Percentiles rank a stretch among this genome's conserved stretches.
phyloP scores from a whole-genome alignment of 2,113 vertebrate species.

The Ceyx cyanopectus region DNA sequence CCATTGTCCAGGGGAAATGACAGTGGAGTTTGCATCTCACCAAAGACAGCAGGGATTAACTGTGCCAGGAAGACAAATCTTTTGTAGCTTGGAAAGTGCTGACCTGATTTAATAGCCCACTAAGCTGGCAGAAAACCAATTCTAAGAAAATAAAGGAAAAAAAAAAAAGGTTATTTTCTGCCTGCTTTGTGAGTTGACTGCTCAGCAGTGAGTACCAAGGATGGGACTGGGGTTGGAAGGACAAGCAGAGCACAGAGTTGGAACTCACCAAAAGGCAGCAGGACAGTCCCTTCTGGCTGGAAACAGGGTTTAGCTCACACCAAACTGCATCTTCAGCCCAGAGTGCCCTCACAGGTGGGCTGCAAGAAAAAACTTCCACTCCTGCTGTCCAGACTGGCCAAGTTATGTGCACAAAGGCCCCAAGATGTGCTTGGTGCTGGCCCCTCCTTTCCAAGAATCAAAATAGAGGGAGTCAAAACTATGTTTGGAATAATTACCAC shows the following conservation, averaged over 20 bases:
- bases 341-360: not conserved
- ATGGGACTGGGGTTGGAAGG: not conserved
- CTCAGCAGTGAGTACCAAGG: not conserved
- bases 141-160: not conserved
- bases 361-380: not conserved
- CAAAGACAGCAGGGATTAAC: slow-evolving; percentile 29
- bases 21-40: not conserved
- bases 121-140: slow-evolving; percentile 32
- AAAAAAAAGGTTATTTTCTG: not conserved
- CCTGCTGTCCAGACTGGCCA: not conserved
- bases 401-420: not conserved
- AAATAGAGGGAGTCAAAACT: not conserved
- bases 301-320: not conserved
- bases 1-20: not conserved
- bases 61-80: slow-evolving; percentile 19
- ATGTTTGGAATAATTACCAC: not conserved
- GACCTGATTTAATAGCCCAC: slow-evolving; percentile 35
- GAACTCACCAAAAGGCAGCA: not conserved
- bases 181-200: not conserved
- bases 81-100: slow-evolving; percentile 18
- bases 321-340: not conserved
- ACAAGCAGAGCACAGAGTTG: not conserved
- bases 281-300: not conserved
- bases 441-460: not conserved
- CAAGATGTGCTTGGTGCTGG: not conserved